phyloP scores from a whole-genome alignment of 2,888 invertebrate genomes.

The Autographa pulchrina region DNA sequence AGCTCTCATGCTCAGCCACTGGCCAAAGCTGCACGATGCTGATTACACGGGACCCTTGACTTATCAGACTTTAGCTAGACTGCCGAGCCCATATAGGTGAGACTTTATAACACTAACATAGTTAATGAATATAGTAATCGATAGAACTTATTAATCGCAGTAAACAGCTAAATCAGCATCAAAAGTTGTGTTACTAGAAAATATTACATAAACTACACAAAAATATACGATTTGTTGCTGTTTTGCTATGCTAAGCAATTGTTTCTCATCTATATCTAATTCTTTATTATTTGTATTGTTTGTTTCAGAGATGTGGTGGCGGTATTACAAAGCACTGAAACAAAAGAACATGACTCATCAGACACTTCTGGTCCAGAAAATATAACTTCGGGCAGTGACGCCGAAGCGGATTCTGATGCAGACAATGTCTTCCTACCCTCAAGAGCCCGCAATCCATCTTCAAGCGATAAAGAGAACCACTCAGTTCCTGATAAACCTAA shows the following conservation, averaged over 20 bases:
- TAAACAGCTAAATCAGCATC: no score
- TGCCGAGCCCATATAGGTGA: conserved; percentile 95
- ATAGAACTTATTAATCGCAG: no score
- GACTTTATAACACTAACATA: neutral
- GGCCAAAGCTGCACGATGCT: conserved; percentile 91
- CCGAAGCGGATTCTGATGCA: conserved; percentile 85
- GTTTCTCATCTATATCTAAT: neutral
- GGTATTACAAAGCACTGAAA: conserved; percentile 91
- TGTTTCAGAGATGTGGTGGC: conserved; percentile 91
- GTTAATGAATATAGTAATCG: no score
- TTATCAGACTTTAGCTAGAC: conserved; percentile 94
- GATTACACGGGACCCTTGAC: conserved; percentile 96
- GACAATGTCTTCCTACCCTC: conserved; percentile 86
- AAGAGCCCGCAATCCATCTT: conserved; percentile 76
- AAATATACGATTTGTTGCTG: no score
- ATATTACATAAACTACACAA: no score
- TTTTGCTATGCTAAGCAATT: no score
- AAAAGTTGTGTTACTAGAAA: no score
- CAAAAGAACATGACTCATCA: conserved; percentile 88
- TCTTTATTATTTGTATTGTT: neutral
- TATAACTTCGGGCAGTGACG: conserved; percentile 84
- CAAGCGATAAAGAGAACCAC: conserved; percentile 67
- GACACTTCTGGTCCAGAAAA: conserved; percentile 92
- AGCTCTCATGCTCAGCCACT: conserved; percentile 90
- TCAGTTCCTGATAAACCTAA: conserved; percentile 72